Conservation (phyloP, 2,113 vertebrate species). For the Henicopernis longicauda region DNA sequence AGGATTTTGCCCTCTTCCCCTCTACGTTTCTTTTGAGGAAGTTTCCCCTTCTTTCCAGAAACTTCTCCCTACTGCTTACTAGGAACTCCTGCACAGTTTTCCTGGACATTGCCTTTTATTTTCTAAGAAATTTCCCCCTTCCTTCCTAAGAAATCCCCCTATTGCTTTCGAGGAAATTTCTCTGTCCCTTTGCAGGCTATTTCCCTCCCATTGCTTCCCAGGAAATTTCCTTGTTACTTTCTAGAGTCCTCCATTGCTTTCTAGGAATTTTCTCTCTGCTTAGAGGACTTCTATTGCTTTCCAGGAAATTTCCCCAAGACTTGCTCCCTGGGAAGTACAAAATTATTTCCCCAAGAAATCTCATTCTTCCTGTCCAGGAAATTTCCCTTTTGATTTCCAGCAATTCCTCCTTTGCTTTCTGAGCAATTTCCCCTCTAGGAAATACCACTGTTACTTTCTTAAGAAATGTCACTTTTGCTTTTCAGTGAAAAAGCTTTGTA, state of each 20-base stretch:
- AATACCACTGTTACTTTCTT: background rate
- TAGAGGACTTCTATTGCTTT: background rate
- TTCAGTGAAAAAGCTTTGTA: background rate
- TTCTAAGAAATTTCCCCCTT: background rate
- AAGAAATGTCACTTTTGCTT: background rate
- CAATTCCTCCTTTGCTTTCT: background rate
- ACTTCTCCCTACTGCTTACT: background rate
- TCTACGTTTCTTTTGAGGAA: background rate
- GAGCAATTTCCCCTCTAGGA: background rate
- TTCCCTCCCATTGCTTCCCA: background rate
- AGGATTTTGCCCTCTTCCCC: too few species aligned
- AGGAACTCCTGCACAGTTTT: background rate
- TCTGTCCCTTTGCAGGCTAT: background rate
- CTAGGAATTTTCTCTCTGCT: background rate
- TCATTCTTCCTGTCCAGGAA: background rate
- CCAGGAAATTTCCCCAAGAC: background rate
- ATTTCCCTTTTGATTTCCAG: background rate
- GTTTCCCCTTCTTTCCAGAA: background rate
- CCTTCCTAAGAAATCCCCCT: background rate
- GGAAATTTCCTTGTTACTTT: background rate
- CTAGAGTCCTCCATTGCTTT: background rate
- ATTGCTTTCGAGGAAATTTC: accelerated
- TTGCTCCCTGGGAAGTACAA: background rate
- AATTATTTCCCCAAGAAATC: background rate
- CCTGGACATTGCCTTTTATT: background rate